These are phyloP conservation scores for Dicentrarchus labrax DNA, from an alignment of 2,113 vertebrate genomes.

Conservation along the genomic window DNA sequence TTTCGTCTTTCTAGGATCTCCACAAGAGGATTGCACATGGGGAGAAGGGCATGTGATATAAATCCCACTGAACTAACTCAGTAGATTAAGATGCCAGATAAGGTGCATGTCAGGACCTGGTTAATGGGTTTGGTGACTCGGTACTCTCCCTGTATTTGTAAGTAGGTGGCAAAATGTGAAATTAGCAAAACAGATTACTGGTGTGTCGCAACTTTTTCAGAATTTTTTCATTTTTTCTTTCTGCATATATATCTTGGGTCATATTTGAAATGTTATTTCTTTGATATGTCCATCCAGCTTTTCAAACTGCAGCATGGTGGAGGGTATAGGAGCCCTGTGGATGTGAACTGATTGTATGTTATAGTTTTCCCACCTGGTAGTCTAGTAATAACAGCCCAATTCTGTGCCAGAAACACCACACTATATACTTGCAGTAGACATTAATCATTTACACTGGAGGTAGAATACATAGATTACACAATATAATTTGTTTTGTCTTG, in stretches of 20 bases:
- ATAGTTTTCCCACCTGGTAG: constrained; percentile 29
- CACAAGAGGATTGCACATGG: not conserved
- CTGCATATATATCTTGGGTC: not conserved
- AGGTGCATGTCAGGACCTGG: constrained; percentile 53
- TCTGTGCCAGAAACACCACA: not conserved
- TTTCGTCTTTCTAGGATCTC: constrained; percentile 8
- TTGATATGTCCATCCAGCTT: not conserved
- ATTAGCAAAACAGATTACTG: not conserved
- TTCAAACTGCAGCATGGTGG: not conserved
- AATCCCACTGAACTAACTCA: constrained; percentile 22
- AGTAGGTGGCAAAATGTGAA: constrained; percentile 10
- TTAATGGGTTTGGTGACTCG: constrained; percentile 30
- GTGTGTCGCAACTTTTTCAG: not conserved
- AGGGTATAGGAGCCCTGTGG: not conserved
- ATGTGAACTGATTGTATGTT: constrained; percentile 22
- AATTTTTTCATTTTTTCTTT: not conserved
- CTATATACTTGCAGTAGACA: not conserved
- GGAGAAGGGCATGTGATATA: not conserved
- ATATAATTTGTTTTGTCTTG: constrained; percentile 1
- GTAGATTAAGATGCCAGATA: constrained; percentile 34
- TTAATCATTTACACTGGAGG: constrained; percentile 8
- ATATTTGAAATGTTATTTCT: constrained; percentile 19
- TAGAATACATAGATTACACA: not conserved
- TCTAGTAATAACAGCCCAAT: constrained; percentile 26
- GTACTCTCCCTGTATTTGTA: constrained; percentile 11